Evolutionary conservation across 2,113 vertebrate species (phyloP), one percentile per base, ranked within the genome.

Genomic region (Lamprotornis superbus): DNA sequence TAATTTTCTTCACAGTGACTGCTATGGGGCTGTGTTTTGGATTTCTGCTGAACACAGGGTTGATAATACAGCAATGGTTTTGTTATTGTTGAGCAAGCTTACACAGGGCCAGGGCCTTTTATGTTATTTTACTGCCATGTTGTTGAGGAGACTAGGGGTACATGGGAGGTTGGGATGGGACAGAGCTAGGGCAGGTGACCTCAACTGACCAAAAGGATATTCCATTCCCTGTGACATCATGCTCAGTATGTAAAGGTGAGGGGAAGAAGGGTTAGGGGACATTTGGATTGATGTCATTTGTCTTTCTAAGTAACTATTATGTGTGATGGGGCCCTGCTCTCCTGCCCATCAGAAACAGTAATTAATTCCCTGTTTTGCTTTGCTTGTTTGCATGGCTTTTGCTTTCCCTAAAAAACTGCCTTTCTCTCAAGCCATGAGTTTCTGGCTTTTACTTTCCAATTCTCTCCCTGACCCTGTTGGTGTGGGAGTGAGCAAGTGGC

Each of bases 141-240:
- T 37, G 27, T 9, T 27, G 53, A 59, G 13, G 16, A 76, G 6
- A 50, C 11, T 5, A 15, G 70, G 21, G 5, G 17, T 42, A 13
- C 25, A 18, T 3, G 7, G 53, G 20, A 68, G 6, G 21, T 0
- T 59, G 25, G 27, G 33, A 50, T 4, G 8, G 5, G 9, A 68
- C 25, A 76, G 10, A 76, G 21, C 13, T 31, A 49, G 16, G 53
- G 59, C 16, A 76, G 21, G 31, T 18, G 53, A 37, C 17, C 5
- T 9, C 3, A 44, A 6, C 2, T 27, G 31, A 86, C 12, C 52
- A 50, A 50, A 67, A n/a, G 11, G 3, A 42, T 31, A 35, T 50
- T 59, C 37, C 2, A 3, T 6, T 59, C 11, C 37, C 24, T 10
- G 10, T 8, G 27, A 33, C 9, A 42, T 37, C 14, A 50, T 33